Percentiles rank a stretch among this genome's conserved stretches.
Conservation (phyloP, 2,888 invertebrate genomes). For the Trilocha varians region DNA sequence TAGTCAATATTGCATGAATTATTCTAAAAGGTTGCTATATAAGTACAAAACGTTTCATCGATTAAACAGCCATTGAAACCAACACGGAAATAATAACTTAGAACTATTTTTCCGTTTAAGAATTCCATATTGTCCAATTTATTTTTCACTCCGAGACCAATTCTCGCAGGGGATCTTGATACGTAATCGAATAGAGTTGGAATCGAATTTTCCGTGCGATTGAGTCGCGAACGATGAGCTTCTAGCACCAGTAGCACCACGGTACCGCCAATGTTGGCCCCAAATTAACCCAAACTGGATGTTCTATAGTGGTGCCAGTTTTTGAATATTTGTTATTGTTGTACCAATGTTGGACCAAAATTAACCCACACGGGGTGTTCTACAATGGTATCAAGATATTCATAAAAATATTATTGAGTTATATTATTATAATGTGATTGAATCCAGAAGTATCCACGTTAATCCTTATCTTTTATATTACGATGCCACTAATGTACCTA, state of each 20-base stretch:
- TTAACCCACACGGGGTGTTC: slow-evolving; percentile 22
- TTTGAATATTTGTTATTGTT: slow-evolving; percentile 1
- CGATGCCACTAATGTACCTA: neutral
- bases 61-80: neutral
- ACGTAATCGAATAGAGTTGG: slow-evolving; percentile 58
- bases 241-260: slow-evolving; percentile 28
- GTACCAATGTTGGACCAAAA: slow-evolving; percentile 58
- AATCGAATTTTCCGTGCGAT: slow-evolving; percentile 66
- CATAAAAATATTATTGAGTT: neutral
- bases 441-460: no score
- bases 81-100: neutral
- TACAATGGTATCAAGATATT: neutral
- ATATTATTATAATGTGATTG: neutral
- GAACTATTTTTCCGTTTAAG: slow-evolving; percentile 4
- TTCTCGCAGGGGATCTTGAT: slow-evolving; percentile 52
- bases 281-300: slow-evolving; percentile 51
- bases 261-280: slow-evolving; percentile 45
- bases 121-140: slow-evolving; percentile 38
- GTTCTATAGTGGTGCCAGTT: slow-evolving; percentile 34
- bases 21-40: neutral
- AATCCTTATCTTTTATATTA: neutral
- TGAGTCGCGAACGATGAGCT: slow-evolving; percentile 35
- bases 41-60: neutral
- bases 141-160: slow-evolving; percentile 31
- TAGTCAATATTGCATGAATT: no score